These are phyloP conservation scores for Parapsyche elsis DNA, from an alignment of 1,140 invertebrate species.

Conservation along the genomic window DNA sequence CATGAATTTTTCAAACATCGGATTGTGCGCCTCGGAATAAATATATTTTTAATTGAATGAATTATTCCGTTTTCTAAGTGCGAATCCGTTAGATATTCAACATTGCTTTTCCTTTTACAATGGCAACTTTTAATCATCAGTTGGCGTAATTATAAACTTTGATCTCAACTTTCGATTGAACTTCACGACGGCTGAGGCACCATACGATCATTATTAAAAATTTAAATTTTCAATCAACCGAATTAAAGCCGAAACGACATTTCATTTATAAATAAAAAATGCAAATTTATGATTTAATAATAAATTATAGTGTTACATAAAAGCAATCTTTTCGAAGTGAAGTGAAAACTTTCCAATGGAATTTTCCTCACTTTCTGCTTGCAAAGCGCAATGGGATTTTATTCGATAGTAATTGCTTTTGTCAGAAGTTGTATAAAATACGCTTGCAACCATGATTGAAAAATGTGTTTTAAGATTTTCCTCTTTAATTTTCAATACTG, in stretches of 20 bases:
- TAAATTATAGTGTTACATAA: too few relatives aligned
- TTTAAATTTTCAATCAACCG: neutral
- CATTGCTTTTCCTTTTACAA: neutral
- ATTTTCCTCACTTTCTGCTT: too few relatives aligned
- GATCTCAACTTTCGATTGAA: neutral
- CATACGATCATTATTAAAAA: slow-evolving; percentile 5
- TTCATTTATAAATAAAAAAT: too few relatives aligned
- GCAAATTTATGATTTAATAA: too few relatives aligned
- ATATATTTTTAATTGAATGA: neutral
- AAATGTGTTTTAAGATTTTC: too few relatives aligned
- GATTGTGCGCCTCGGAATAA: neutral
- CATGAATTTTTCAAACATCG: neutral
- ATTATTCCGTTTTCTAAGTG: neutral
- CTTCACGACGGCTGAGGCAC: neutral
- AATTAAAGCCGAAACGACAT: neutral
- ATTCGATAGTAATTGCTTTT: too few relatives aligned
- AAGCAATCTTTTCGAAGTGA: too few relatives aligned
- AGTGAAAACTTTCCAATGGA: too few relatives aligned
- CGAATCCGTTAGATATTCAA: neutral
- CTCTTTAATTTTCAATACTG: too few relatives aligned
- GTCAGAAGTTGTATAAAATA: too few relatives aligned
- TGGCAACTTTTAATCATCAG: slow-evolving; percentile 18
- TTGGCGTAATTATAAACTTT: neutral
- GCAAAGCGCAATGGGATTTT: too few relatives aligned
- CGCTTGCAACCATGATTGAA: too few relatives aligned